phyloP scores from a whole-genome alignment of 1,140 invertebrate genomes.

The Cotesia typhae region DNA sequence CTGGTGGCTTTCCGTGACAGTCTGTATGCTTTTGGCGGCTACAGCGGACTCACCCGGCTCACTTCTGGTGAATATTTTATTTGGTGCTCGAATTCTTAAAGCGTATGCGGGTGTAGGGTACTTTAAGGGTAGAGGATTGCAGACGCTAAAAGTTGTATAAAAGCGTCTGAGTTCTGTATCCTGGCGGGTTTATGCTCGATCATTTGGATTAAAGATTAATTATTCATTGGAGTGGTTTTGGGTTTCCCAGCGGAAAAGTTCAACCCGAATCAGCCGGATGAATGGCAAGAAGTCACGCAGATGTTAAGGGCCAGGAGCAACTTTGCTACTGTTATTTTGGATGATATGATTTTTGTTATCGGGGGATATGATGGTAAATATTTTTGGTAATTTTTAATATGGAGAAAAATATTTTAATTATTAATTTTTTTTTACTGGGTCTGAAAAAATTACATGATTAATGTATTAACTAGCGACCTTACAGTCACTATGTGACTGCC shows the following conservation, averaged over 20 bases:
- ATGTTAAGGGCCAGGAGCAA: slow-evolving; percentile 88
- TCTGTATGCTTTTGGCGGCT: slow-evolving; percentile 78
- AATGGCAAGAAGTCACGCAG: slow-evolving; percentile 75
- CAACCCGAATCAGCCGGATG: slow-evolving; percentile 68
- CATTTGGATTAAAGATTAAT: background rate
- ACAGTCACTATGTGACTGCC: no score
- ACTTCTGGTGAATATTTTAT: slow-evolving; percentile 45
- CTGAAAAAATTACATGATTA: no score
- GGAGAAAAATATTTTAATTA: no score
- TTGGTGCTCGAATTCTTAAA: background rate
- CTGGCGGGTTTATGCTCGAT: background rate
- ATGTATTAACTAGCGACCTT: no score
- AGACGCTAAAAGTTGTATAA: background rate
- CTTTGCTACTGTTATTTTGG: slow-evolving; percentile 82
- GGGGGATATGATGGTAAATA: slow-evolving; percentile 83
- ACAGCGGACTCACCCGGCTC: slow-evolving; percentile 75
- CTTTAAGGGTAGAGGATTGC: background rate
- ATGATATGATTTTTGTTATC: slow-evolving; percentile 82
- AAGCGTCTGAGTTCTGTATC: slow-evolving; percentile 11
- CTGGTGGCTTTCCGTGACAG: slow-evolving; percentile 75
- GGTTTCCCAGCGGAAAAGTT: slow-evolving; percentile 73
- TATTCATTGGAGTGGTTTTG: slow-evolving; percentile 22
- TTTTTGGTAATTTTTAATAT: background rate
- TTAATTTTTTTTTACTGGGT: no score
- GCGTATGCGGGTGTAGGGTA: no score